Evolutionary conservation across 2,888 invertebrate species (phyloP).

Genomic region (Aporophyla nigra): DNA sequence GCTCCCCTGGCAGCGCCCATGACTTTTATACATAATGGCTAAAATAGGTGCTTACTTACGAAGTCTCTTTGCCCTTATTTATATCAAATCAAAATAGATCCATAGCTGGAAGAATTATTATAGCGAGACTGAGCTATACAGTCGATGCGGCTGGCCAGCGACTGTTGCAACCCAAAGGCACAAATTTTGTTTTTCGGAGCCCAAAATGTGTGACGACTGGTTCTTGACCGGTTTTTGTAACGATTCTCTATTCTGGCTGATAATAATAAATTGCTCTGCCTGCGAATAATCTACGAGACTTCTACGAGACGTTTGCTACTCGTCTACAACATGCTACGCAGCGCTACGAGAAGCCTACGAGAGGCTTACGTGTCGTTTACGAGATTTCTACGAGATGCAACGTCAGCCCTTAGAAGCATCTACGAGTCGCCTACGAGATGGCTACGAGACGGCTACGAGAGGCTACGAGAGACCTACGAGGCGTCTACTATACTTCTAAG

Average conservation of each 20-base stretch:
- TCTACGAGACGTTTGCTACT: not conserved
- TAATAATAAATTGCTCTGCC: not conserved
- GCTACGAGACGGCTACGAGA: not conserved
- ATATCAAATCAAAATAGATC: not conserved
- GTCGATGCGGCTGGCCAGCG: not conserved
- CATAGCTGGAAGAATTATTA: not conserved
- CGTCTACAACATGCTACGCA: not conserved
- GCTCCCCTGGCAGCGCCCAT: too few relatives aligned
- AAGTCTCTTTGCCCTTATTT: not conserved
- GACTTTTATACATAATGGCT: too few relatives aligned
- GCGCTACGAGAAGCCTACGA: not conserved
- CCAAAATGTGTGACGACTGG: not conserved
- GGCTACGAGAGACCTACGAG: not conserved
- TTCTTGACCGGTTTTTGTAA: too few relatives aligned
- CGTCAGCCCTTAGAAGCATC: not conserved
- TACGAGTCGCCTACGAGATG: not conserved
- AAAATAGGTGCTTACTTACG: not conserved
- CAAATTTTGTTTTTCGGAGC: too few relatives aligned
- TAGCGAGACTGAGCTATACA: not conserved
- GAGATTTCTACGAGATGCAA: not conserved
- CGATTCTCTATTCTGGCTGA: not conserved
- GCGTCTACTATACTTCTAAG: not conserved
- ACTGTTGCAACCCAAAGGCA: not conserved
- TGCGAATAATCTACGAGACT: not conserved
- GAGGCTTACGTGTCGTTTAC: not conserved